These are phyloP conservation scores for Eira barbara DNA, from an alignment of 2,113 vertebrate species.

Conservation along the genomic window DNA sequence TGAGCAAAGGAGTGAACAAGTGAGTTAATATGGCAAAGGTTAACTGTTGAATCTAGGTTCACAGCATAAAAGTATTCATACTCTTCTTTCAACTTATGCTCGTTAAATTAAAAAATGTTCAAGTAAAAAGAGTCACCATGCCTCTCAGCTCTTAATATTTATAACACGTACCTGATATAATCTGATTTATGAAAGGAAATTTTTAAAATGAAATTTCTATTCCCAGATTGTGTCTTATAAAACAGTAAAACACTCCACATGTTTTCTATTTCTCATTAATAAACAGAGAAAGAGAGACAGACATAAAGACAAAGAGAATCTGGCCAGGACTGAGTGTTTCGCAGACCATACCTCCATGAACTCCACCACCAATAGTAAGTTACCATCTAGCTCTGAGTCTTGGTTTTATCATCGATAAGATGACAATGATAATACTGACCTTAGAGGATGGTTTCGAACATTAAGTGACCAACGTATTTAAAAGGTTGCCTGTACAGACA, in stretches of 20 bases:
- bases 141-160: conserved; percentile 21
- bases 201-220: background rate
- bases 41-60: background rate
- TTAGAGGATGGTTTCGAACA: background rate
- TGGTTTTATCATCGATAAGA: conserved; percentile 41
- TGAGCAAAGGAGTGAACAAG: background rate
- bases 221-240: background rate
- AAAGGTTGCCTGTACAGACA: background rate
- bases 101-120: background rate
- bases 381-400: background rate
- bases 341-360: background rate
- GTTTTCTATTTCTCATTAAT: conserved; percentile 30
- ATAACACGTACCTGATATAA: background rate
- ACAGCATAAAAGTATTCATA: background rate
- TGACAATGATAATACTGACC: background rate
- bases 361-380: background rate
- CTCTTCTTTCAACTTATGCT: conserved; percentile 9
- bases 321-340: background rate
- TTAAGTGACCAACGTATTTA: background rate
- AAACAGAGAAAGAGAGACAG: background rate
- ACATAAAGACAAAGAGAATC: background rate
- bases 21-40: background rate
- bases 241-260: background rate
- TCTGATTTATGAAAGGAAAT: background rate
- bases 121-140: background rate